Evolutionary conservation across 1,140 invertebrate genomes (phyloP).

Genomic region (Meloidogyne hapla): DNA sequence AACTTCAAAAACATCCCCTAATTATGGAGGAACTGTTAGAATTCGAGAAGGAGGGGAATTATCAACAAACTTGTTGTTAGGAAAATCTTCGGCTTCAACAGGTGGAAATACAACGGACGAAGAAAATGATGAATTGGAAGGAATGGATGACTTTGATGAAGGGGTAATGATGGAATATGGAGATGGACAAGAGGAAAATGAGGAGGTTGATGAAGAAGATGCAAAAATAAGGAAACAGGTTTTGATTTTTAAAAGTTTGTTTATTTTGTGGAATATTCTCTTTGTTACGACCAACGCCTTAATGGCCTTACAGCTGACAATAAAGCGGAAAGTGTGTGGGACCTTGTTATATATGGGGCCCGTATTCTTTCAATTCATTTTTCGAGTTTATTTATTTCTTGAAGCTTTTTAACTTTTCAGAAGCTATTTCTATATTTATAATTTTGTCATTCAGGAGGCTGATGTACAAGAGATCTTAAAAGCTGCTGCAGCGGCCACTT

Average conservation of each 20-base stretch:
- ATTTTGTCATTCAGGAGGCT: not conserved
- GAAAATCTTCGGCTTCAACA: not conserved
- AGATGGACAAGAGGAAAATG: conserved; percentile 8
- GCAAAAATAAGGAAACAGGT: not conserved
- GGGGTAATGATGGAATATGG: not conserved
- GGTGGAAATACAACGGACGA: conserved; percentile 12
- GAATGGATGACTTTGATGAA: not conserved
- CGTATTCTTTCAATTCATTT: too few species aligned
- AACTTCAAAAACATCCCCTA: not conserved
- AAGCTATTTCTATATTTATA: too few species aligned
- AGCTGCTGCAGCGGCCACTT: conserved; percentile 13
- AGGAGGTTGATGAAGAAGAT: not conserved
- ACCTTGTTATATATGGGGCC: too few species aligned
- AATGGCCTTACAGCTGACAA: too few species aligned
- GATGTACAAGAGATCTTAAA: conserved; percentile 28
- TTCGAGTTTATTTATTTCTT: too few species aligned
- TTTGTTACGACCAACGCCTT: too few species aligned
- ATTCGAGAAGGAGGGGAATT: conserved; percentile 23
- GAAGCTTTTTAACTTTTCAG: too few species aligned
- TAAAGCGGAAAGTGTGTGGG: too few species aligned
- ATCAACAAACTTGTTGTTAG: not conserved
- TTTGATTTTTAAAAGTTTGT: too few species aligned
- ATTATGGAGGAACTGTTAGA: conserved; percentile 14
- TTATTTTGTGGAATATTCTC: too few species aligned
- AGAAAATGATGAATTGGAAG: not conserved